Evolutionary conservation across 2,113 vertebrate species (phyloP).

Genomic region (Picathartes gymnocephalus): DNA sequence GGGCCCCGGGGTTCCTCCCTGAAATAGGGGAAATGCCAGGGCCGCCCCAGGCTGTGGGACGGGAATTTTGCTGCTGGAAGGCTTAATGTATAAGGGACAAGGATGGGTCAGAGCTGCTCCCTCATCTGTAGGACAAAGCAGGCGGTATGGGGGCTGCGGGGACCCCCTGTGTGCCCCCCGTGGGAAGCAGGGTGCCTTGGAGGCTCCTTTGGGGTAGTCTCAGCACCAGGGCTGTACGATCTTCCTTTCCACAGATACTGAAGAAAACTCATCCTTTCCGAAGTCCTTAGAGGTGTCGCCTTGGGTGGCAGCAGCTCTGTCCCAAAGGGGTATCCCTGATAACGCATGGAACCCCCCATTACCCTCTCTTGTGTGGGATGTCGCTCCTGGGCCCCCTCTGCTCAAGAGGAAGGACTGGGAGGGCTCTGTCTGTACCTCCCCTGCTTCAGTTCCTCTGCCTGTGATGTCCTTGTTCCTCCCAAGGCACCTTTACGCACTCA

Average conservation of each 20-base stretch:
- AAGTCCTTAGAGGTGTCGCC: background rate
- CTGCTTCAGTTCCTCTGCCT: background rate
- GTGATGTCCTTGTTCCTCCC: background rate
- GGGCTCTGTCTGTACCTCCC: background rate
- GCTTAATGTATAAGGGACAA: fast-evolving
- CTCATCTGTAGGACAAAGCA: background rate
- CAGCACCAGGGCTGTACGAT: fast-evolving
- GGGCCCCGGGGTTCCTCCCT: background rate
- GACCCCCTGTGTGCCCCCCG: background rate
- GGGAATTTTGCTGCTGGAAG: background rate
- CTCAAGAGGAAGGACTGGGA: fast-evolving
- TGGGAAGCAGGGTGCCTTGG: background rate
- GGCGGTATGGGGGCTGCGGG: background rate
- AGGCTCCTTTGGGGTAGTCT: fast-evolving
- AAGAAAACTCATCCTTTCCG: fast-evolving
- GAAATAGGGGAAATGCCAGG: background rate
- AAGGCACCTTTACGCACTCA: fast-evolving
- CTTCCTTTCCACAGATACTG: background rate
- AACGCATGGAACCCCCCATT: fast-evolving
- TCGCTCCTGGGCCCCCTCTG: background rate
- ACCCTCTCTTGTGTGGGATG: fast-evolving
- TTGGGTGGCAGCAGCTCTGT: background rate
- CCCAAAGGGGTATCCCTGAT: background rate
- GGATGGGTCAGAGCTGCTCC: background rate
- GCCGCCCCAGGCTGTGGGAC: fast-evolving